Percentiles rank a stretch among this genome's conserved stretches.
Conservation (phyloP, 1,140 invertebrate species). For the Drosophila fuyamai region DNA sequence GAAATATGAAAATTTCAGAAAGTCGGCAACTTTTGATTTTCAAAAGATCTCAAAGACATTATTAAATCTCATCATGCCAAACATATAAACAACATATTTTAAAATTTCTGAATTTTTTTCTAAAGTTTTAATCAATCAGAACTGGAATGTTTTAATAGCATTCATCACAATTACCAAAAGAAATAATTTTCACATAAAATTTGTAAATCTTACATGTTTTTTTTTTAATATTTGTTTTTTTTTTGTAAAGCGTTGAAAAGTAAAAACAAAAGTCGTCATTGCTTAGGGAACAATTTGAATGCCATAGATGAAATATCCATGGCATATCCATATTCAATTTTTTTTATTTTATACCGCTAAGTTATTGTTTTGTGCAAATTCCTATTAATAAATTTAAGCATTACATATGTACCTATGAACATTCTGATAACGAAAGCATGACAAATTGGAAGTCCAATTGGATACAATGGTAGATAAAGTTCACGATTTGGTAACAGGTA, state of each 20-base stretch:
- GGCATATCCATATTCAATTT: constrained; percentile 2
- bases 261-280: no score
- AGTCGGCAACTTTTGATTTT: neutral
- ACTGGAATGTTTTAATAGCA: no score
- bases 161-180: no score
- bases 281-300: neutral
- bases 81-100: no score
- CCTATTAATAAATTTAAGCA: constrained; percentile 1
- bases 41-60: neutral
- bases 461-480: constrained; percentile 17
- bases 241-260: no score
- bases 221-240: no score
- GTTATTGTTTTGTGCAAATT: constrained; percentile 13
- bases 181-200: no score
- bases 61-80: no score
- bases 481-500: constrained; percentile 26
- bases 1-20: constrained; percentile 1
- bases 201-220: no score
- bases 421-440: constrained; percentile 36
- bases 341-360: constrained; percentile 16
- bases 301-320: constrained; percentile 1
- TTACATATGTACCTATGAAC: constrained; percentile 8
- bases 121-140: no score
- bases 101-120: no score
- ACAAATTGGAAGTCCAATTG: constrained; percentile 35